These are phyloP conservation scores for Pseudotriccus pelzelni DNA, from an alignment of 2,797 vertebrate species.

Conservation along the genomic window DNA sequence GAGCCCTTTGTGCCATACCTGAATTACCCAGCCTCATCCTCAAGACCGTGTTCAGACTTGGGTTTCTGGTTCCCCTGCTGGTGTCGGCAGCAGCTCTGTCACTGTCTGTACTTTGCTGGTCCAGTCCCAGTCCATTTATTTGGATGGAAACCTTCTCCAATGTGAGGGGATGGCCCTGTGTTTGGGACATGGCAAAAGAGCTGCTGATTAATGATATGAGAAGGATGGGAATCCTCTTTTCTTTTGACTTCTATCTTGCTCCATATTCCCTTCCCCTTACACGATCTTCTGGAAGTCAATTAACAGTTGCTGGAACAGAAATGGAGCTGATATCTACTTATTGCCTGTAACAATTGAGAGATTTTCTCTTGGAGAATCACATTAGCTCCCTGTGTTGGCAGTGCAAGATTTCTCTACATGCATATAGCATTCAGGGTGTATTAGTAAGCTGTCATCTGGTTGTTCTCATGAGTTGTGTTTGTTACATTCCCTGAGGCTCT, in stretches of 20 bases:
- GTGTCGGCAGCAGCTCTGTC: neutral
- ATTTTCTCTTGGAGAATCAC: neutral
- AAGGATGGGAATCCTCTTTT: neutral
- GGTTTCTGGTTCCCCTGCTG: neutral
- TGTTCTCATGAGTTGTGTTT: constrained; percentile 16
- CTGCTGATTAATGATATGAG: neutral
- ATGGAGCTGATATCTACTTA: neutral
- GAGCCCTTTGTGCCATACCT: neutral
- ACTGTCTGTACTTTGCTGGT: fast-evolving
- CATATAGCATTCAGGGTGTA: neutral
- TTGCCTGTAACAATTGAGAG: neutral
- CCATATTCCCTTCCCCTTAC: neutral
- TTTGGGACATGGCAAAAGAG: neutral
- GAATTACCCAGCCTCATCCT: neutral
- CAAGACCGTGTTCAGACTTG: neutral
- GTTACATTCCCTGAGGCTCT: constrained; percentile 9
- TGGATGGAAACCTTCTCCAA: neutral
- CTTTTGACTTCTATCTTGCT: neutral
- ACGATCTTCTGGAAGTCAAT: neutral
- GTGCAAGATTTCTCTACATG: neutral
- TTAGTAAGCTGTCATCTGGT: constrained; percentile 30
- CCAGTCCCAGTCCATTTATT: neutral
- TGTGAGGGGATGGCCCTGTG: neutral
- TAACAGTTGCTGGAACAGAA: neutral
- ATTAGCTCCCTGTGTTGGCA: neutral